A percentile compares a stretch with the other conserved stretches of the same genome.
These are phyloP conservation scores for Anthopleura xanthogrammica DNA, from an alignment of 92 coral and sea anemone species.

Conservation along the genomic window DNA sequence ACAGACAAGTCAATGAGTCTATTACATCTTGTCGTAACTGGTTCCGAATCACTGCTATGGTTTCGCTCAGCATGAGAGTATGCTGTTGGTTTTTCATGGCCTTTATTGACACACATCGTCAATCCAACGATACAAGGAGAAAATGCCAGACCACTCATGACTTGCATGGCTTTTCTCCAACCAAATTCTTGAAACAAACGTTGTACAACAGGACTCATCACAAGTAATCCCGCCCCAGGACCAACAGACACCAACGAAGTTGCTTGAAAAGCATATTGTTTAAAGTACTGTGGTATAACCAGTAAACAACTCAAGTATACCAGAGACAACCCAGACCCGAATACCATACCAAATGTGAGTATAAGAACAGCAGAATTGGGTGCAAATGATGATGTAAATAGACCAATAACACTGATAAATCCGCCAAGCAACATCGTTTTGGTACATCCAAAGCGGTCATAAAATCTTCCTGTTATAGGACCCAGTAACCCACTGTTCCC, in stretches of 20 bases:
- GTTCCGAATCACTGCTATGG: neutral
- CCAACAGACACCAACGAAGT: conserved; percentile 13
- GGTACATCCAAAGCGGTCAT: conserved; percentile 8
- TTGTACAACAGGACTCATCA: conserved; percentile 16
- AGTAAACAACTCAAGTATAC: neutral
- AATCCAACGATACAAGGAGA: conserved; percentile 4
- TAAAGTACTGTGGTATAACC: conserved; percentile 10
- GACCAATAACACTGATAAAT: neutral
- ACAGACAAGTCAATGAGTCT: neutral
- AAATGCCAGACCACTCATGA: conserved; percentile 2
- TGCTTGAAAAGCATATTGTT: conserved; percentile 8
- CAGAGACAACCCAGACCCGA: conserved; percentile 6
- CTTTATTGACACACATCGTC: neutral
- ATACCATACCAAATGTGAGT: conserved; percentile 10
- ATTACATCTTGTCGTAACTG: neutral
- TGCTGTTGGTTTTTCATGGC: neutral
- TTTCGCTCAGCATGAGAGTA: neutral
- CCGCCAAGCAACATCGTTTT: conserved; percentile 3
- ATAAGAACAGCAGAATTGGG: neutral
- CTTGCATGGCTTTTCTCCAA: neutral
- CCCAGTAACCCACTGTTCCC: conserved; percentile 11
- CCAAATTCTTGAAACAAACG: neutral
- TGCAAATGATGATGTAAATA: conserved; percentile 6
- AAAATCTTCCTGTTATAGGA: conserved; percentile 9
- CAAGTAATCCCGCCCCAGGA: conserved; percentile 8